phyloP scores from a whole-genome alignment of 2,888 invertebrate species.

The Julus scanicus region DNA sequence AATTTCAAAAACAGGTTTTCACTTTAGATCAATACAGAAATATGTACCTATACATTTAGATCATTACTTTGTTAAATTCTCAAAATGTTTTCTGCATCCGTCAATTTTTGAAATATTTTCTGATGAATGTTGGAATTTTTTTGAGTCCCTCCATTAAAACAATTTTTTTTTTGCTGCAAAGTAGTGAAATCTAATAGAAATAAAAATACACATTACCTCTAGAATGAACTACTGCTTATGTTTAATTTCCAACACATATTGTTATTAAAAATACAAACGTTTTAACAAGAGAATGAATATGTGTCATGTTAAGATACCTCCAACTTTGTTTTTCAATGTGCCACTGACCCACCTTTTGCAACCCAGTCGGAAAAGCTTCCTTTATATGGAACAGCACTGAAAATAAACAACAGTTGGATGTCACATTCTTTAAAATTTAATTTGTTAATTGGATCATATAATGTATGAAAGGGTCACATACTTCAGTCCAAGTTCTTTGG shows the following conservation, averaged over 20 bases:
- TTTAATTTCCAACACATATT: background rate
- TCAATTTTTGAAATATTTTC: too few species aligned
- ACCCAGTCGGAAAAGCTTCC: constrained; percentile 31
- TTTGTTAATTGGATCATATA: background rate
- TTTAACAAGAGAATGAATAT: background rate
- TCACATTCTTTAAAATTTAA: background rate
- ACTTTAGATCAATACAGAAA: too few species aligned
- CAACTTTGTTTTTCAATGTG: background rate
- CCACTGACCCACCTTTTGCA: constrained; percentile 1
- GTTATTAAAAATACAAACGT: background rate
- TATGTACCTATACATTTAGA: too few species aligned
- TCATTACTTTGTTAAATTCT: too few species aligned
- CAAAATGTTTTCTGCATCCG: too few species aligned
- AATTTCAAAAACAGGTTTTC: too few species aligned
- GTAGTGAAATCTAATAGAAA: too few species aligned
- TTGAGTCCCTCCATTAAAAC: too few species aligned
- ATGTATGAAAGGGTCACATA: background rate
- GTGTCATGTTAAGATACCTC: background rate
- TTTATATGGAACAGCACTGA: background rate
- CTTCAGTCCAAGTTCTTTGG: constrained; percentile 9
- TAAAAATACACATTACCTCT: too few species aligned
- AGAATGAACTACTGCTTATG: too few species aligned
- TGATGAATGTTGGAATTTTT: too few species aligned
- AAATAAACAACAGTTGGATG: background rate
- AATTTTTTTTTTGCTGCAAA: too few species aligned